A percentile compares a stretch with the other conserved stretches of the same genome.
These are phyloP conservation scores for Vesta saturnalis DNA, from an alignment of 2,888 invertebrate species.

Conservation along the genomic window DNA sequence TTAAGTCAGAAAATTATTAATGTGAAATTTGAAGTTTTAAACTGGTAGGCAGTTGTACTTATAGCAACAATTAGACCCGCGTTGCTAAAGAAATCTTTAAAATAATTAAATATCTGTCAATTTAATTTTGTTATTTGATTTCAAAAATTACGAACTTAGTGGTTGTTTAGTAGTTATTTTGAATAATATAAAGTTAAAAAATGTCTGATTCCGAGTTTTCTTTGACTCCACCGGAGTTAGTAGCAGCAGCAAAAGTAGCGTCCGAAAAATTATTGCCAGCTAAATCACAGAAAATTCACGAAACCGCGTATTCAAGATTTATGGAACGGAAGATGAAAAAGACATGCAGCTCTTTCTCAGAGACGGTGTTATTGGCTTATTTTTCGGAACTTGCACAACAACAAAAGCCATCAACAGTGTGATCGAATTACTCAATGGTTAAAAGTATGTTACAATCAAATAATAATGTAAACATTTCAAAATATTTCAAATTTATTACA, in stretches of 20 bases:
- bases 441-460: too few species aligned
- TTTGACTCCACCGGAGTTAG: constrained; percentile 10
- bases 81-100: neutral
- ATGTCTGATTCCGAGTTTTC: constrained; percentile 9
- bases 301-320: neutral
- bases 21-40: neutral
- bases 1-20: neutral
- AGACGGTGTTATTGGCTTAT: constrained; percentile 46
- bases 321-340: constrained; percentile 33
- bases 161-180: constrained; percentile 8
- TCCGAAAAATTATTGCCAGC: constrained; percentile 10
- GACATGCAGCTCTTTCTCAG: constrained; percentile 44
- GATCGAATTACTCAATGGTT: too few species aligned
- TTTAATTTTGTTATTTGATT: constrained; percentile 8
- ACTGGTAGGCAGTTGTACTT: neutral
- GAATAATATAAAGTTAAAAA: constrained; percentile 8
- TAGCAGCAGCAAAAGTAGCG: constrained; percentile 12
- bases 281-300: constrained; percentile 1
- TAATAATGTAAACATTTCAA: too few species aligned
- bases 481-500: too few species aligned
- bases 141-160: constrained; percentile 5
- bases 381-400: too few species aligned
- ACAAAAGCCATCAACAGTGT: too few species aligned
- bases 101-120: neutral
- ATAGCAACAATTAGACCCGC: neutral